Base-by-base conservation (phyloP, 2,797 vertebrate genomes). In the Urosaurus nigricauda region DNA sequence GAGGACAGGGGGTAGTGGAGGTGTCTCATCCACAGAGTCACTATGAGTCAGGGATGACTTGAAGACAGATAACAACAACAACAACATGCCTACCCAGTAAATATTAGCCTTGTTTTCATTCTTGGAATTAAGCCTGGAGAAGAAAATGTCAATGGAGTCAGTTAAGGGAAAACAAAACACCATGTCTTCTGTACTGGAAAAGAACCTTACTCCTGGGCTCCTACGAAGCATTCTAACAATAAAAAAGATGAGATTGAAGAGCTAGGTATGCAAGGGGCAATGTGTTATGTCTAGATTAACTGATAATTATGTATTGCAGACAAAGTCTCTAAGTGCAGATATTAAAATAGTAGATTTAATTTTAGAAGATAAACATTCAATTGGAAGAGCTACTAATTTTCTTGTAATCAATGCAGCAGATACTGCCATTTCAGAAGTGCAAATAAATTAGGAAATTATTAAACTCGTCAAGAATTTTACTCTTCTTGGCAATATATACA, bases 291-390 rank as follows among this genome's bases (percentile, higher is more conserved):
- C 88, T 89, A 68, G 84, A 89, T 89, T 75, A 89, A 74, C 84
- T 56, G 70, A 65, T 89, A 81, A 89, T 89, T 89, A 82, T 40
- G 60, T 24, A 26, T 40, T 68, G 88, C 78, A 86, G 60, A 63
- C 58, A 89, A 82, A 56, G 65, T 11, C 56, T 86, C 83, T 43
- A 26, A 75, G 43, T 86, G 84, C 78, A 81, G 78, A 75, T 81
- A 85, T 65, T 53, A 89, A 89, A 89, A 89, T 86, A 86, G 88
- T 43, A 80, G 40, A 53, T 85, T 81, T 85, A 85, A 74, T 89
- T 89, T 86, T 89, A 75, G 83, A 86, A 89, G 43, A 53, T 14
- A 81, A 89, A 85, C 35, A 74, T 68, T 40, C 81, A 60, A 47
- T 65, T 1, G 3, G 56, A 40, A 81, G 58, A 85, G 40, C 56